Conservation (phyloP, 2,888 invertebrate genomes). For the Exocentrus adspersus region DNA sequence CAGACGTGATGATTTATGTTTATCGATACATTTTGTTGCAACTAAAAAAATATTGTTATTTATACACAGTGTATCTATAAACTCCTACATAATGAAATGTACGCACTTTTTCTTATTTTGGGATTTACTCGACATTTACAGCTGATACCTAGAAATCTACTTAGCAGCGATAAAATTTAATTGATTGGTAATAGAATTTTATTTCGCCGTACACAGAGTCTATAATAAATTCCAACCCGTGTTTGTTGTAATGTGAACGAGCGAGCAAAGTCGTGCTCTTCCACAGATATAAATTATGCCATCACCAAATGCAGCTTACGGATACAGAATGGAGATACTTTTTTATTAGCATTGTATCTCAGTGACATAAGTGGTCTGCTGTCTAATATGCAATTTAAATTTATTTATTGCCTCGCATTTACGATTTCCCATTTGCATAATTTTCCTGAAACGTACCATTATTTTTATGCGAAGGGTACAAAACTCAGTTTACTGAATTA, state of each 20-base stretch:
- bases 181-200: constrained; percentile 22
- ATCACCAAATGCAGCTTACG: constrained; percentile 33
- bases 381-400: constrained; percentile 38
- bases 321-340: constrained; percentile 23
- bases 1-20: too few species aligned
- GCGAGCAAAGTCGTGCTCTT: constrained; percentile 30
- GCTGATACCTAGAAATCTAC: constrained; percentile 1
- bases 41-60: too few species aligned
- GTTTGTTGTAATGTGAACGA: constrained; percentile 20
- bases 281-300: constrained; percentile 28
- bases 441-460: constrained; percentile 18
- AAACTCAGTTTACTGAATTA: too few species aligned
- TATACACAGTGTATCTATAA: too few species aligned
- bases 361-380: constrained; percentile 36
- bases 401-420: constrained; percentile 31
- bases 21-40: too few species aligned
- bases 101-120: too few species aligned
- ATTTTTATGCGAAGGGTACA: constrained; percentile 2
- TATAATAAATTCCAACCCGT: constrained; percentile 22
- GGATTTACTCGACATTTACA: too few species aligned
- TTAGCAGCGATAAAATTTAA: constrained; percentile 10
- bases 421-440: constrained; percentile 25
- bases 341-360: constrained; percentile 26
- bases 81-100: too few species aligned
- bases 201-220: constrained; percentile 1